Evolutionary conservation across 2,113 vertebrate genomes (phyloP).

Genomic region (Mormyrus lacerda): DNA sequence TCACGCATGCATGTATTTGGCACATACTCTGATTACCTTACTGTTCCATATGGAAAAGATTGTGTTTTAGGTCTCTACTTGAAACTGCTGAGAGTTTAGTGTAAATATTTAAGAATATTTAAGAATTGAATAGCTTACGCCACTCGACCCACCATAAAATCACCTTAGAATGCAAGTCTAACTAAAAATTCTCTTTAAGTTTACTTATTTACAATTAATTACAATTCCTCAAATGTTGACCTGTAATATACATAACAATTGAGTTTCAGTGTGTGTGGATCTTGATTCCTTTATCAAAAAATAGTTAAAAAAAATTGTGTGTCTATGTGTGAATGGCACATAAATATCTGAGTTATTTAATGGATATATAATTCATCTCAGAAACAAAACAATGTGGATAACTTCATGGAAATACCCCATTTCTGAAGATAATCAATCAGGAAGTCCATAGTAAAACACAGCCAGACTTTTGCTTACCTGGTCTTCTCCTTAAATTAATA

Average conservation of each 20-base stretch:
- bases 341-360: neutral
- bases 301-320: neutral
- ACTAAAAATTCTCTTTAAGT: neutral
- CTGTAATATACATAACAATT: neutral
- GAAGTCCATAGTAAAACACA: neutral
- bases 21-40: neutral
- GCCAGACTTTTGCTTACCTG: neutral
- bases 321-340: neutral
- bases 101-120: constrained; percentile 34
- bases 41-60: constrained; percentile 51
- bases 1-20: neutral
- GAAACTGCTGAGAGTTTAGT: constrained; percentile 43
- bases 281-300: neutral
- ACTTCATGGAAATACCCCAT: neutral
- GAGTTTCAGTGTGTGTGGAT: neutral
- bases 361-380: neutral
- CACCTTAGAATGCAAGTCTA: neutral
- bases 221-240: neutral
- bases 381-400: neutral
- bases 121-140: constrained; percentile 24
- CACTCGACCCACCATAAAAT: constrained; percentile 13
- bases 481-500: neutral
- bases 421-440: neutral
- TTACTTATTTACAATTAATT: neutral
- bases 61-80: constrained; percentile 35